A percentile compares a stretch with the other conserved stretches of the same genome.
phyloP scores from a whole-genome alignment of 1,140 invertebrate species.

The Marisa cornuarietis region DNA sequence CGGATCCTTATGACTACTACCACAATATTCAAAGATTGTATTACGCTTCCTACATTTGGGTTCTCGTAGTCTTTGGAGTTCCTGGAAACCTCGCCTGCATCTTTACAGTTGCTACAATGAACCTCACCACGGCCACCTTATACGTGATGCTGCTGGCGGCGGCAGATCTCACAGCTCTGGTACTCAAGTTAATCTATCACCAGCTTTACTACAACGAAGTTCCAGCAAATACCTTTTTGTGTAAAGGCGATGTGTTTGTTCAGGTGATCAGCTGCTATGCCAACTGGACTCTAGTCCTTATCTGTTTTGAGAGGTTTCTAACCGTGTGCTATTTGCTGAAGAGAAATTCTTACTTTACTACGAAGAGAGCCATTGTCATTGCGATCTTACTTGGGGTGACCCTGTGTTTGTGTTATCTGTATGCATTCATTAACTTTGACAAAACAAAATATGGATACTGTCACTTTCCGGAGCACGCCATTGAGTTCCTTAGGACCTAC shows the following conservation, averaged over 20 bases:
- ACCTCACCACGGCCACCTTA: constrained; percentile 32
- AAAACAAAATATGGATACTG: neutral
- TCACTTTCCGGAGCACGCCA: neutral
- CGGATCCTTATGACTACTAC: too few species aligned
- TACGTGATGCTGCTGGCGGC: constrained; percentile 41
- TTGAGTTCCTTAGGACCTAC: neutral
- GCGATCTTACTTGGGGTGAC: constrained; percentile 17
- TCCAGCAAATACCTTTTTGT: neutral
- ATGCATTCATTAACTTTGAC: neutral
- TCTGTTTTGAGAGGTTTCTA: constrained; percentile 45
- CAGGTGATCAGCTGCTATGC: constrained; percentile 37
- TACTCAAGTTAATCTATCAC: constrained; percentile 34
- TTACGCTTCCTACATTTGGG: constrained; percentile 38
- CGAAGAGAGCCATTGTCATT: constrained; percentile 17
- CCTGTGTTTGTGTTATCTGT: neutral
- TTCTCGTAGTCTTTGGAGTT: constrained; percentile 35
- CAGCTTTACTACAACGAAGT: constrained; percentile 15
- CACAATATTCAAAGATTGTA: neutral
- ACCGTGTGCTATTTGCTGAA: constrained; percentile 42
- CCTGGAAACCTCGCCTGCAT: constrained; percentile 41
- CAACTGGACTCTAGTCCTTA: constrained; percentile 48
- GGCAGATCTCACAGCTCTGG: constrained; percentile 30
- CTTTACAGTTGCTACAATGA: constrained; percentile 37
- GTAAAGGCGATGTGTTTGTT: constrained; percentile 28
- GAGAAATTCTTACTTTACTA: constrained; percentile 24